Evolutionary conservation across 1,140 invertebrate species (phyloP).

Genomic region (Meteorus sp.): DNA sequence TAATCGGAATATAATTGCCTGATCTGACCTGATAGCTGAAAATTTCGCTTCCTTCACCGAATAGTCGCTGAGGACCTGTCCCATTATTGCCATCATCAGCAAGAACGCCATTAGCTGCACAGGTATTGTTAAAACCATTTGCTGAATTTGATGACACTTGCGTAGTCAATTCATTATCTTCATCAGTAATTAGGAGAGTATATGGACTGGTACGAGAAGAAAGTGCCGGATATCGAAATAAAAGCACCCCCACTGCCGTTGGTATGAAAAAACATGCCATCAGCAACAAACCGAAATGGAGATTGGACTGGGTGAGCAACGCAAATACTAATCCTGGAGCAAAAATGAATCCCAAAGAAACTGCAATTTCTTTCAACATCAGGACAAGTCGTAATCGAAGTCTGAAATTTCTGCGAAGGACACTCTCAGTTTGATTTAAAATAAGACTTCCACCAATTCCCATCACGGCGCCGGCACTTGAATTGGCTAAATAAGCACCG

Average conservation of each 20-base stretch:
- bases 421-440: conserved; percentile 39
- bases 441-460: conserved; percentile 50
- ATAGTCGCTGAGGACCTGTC: conserved; percentile 18
- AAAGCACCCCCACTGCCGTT: conserved; percentile 36
- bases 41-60: conserved; percentile 21
- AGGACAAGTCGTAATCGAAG: conserved; percentile 35
- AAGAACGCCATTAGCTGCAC: not conserved
- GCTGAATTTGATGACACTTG: conserved; percentile 13
- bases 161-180: conserved; percentile 40
- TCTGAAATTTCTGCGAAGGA: conserved; percentile 43
- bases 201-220: conserved; percentile 30
- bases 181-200: conserved; percentile 36
- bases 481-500: conserved; percentile 45
- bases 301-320: conserved; percentile 30
- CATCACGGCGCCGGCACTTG: conserved; percentile 51
- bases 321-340: conserved; percentile 38
- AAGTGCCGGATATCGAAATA: conserved; percentile 32
- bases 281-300: conserved; percentile 38
- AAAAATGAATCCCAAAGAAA: conserved; percentile 37
- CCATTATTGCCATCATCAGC: conserved; percentile 20
- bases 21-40: conserved; percentile 25
- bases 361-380: conserved; percentile 39
- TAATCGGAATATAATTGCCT: not conserved
- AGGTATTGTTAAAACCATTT: conserved; percentile 1
- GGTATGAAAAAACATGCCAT: conserved; percentile 41